Evolutionary conservation across 1,140 invertebrate genomes (phyloP), one percentile per base, ranked within the genome.

Genomic region (Asobara japonica): DNA sequence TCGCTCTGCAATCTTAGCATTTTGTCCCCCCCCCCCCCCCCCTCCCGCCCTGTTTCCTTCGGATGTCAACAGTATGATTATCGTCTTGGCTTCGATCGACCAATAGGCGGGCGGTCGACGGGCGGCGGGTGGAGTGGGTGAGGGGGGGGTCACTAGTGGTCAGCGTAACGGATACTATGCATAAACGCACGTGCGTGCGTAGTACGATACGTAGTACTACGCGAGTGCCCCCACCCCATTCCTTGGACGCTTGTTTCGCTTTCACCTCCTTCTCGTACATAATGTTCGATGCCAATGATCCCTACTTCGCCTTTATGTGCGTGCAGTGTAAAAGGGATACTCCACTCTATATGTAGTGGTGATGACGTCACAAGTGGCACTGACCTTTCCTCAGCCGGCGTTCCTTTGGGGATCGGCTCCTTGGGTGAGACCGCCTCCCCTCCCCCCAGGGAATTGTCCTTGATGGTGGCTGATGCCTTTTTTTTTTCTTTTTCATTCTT

Each of bases 121-220:
- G 25, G 22, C n/a, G n/a, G 3, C 25, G 13, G n/a, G n/a, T n/a
- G n/a, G n/a, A n/a, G n/a, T n/a, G n/a, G n/a, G n/a, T n/a, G n/a
- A n/a, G n/a, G n/a, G n/a, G 31, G 25, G n/a, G 25, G 29, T 31
- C 29, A 30, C n/a, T n/a, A 62, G 25, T 31, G 25, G 29, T 31
- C 29, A 30, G 13, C 29, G 29, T 18, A 62, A 29, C 29, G n/a
- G 25, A 7, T 29, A 62, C 25, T 31, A 31, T 27, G 31, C 29
- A 33, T 62, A 82, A 80, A 81, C 79, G 82, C 83, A 84, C 82
- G 83, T 84, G 80, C 79, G 79, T 84, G 79, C 84, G 83, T 30
- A 62, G 29, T 62, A 51, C 36, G 41, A 48, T 68, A 27, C 29
- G 41, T 29, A 48, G 66, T 68, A 48, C 41, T 31, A 31, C 62